A percentile compares a stretch with the other conserved stretches of the same genome.
phyloP scores from a whole-genome alignment of 2,113 vertebrate species.

The Donacobius atricapilla region DNA sequence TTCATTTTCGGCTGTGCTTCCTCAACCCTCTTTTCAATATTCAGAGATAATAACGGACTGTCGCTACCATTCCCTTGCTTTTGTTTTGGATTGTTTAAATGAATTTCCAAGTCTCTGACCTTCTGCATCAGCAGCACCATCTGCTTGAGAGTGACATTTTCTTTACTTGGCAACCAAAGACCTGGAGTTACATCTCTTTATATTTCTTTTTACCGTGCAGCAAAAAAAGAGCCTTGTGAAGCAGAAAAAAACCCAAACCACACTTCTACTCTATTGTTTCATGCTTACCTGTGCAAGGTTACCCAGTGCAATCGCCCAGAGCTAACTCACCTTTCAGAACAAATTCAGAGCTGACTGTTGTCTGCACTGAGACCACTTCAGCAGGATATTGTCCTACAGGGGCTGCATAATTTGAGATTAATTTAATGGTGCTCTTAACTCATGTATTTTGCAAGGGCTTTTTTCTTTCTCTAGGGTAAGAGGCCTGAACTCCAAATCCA shows the following conservation, averaged over 20 bases:
- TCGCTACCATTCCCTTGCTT: neutral
- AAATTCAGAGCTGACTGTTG: neutral
- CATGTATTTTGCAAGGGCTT: neutral
- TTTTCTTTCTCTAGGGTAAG: neutral
- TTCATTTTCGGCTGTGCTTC: neutral
- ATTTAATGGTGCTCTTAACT: neutral
- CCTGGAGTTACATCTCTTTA: neutral
- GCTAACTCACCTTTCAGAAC: neutral
- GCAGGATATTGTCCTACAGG: neutral
- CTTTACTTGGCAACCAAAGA: constrained; percentile 18
- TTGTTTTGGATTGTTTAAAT: neutral
- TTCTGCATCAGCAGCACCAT: constrained; percentile 37
- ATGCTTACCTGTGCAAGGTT: neutral
- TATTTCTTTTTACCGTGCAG: neutral
- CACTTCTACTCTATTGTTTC: neutral
- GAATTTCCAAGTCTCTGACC: constrained; percentile 14
- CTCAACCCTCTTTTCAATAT: neutral
- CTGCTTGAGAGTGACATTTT: constrained; percentile 48
- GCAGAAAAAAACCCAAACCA: neutral
- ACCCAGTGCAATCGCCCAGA: neutral
- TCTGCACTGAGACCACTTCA: neutral
- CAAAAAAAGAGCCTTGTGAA: neutral
- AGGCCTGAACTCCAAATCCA: neutral
- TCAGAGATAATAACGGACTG: neutral
- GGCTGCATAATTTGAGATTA: neutral